A percentile compares a stretch with the other conserved stretches of the same genome.
phyloP scores from a whole-genome alignment of 92 coral and sea anemone species.

The Palythoa heliodiscus region DNA sequence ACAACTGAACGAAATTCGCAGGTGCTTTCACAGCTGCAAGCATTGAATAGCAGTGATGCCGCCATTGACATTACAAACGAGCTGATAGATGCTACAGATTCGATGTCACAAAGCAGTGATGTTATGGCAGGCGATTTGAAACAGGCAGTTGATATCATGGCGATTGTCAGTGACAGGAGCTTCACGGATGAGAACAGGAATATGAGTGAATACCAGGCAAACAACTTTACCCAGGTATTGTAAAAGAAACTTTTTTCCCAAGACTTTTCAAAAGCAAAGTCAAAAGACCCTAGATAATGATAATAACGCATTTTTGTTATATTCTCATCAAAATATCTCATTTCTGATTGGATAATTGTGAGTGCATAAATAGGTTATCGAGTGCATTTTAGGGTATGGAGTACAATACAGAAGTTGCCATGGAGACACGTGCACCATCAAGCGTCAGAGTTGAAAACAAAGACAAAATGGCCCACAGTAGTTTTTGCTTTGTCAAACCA shows the following conservation, averaged over 20 bases:
- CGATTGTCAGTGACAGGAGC: conserved; percentile 50
- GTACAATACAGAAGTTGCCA: too few relatives aligned
- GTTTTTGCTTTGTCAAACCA: too few relatives aligned
- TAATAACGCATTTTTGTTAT: too few relatives aligned
- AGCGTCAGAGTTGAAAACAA: too few relatives aligned
- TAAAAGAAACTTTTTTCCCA: not conserved
- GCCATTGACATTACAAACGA: conserved; percentile 54
- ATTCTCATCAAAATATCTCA: too few relatives aligned
- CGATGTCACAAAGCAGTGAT: conserved; percentile 31
- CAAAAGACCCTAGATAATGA: too few relatives aligned
- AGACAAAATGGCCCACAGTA: too few relatives aligned
- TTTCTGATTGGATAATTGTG: too few relatives aligned
- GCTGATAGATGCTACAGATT: conserved; percentile 52
- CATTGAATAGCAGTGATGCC: conserved; percentile 11
- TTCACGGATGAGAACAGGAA: conserved; percentile 39
- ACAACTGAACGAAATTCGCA: not conserved
- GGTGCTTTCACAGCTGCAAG: conserved; percentile 21
- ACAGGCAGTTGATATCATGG: conserved; percentile 69
- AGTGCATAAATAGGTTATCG: too few relatives aligned
- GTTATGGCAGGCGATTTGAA: conserved; percentile 78
- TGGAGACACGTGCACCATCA: too few relatives aligned
- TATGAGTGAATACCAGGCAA: conserved; percentile 45
- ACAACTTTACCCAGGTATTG: conserved; percentile 60
- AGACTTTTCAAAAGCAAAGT: too few relatives aligned
- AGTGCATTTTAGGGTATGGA: too few relatives aligned